Conservation (phyloP, 2,888 invertebrate species). For the Polia nebulosa region DNA sequence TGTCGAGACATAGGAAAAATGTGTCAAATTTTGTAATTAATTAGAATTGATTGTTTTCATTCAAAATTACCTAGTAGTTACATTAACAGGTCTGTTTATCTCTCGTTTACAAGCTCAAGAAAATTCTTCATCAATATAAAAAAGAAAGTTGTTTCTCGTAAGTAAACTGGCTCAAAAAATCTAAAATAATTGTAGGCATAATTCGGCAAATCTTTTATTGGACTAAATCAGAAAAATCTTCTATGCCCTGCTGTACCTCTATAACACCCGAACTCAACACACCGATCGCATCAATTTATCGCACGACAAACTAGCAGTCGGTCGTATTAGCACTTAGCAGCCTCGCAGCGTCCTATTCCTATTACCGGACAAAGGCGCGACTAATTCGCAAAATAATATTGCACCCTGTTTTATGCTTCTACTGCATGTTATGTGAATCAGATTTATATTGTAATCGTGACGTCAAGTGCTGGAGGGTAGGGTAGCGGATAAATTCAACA, state of each 20-base stretch:
- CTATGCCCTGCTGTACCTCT: neutral
- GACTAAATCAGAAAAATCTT: too few species aligned
- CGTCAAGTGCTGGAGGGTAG: too few species aligned
- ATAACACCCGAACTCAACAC: neutral
- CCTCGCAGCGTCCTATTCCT: slow-evolving; percentile 46
- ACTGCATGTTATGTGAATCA: slow-evolving; percentile 5
- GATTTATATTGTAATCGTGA: neutral
- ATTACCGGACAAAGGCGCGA: slow-evolving; percentile 53
- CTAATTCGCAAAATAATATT: slow-evolving; percentile 21
- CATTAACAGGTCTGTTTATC: neutral
- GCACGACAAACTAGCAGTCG: neutral
- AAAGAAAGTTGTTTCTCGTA: neutral
- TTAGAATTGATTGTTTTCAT: neutral
- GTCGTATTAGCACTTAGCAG: too few species aligned
- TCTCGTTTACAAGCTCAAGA: too few species aligned
- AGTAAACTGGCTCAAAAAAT: neutral
- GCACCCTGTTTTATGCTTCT: slow-evolving; percentile 5
- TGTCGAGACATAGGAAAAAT: neutral
- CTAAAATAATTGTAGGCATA: neutral
- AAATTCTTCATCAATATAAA: neutral
- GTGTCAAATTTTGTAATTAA: neutral
- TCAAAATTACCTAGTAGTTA: neutral
- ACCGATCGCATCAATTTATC: slow-evolving; percentile 22
- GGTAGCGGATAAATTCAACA: too few species aligned
- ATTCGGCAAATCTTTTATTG: neutral